These are phyloP conservation scores for Agrilus planipennis DNA, from an alignment of 1,140 invertebrate genomes.

Conservation along the genomic window DNA sequence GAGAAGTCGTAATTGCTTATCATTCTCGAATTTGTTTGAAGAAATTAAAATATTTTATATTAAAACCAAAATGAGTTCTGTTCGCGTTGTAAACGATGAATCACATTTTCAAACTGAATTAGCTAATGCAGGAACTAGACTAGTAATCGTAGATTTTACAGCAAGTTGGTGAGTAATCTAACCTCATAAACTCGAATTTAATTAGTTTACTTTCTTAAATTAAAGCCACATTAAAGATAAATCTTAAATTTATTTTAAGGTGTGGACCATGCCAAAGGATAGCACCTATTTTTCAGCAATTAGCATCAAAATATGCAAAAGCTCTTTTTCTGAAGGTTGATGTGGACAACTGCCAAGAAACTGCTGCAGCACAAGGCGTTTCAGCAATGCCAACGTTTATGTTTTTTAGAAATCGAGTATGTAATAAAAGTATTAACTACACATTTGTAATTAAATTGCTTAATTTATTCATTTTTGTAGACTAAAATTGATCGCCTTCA, in stretches of 20 bases:
- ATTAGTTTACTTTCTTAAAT: too few species aligned
- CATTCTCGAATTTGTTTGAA: too few species aligned
- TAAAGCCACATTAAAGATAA: too few species aligned
- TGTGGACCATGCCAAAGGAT: slow-evolving; percentile 92
- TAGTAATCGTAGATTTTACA: slow-evolving; percentile 92
- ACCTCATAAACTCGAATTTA: not conserved
- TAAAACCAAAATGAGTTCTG: slow-evolving; percentile 22
- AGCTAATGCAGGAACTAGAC: slow-evolving; percentile 62
- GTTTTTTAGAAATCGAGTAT: slow-evolving; percentile 78
- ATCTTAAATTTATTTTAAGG: slow-evolving; percentile 40
- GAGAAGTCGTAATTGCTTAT: too few species aligned
- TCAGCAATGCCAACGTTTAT: slow-evolving; percentile 97
- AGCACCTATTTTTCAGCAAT: slow-evolving; percentile 77
- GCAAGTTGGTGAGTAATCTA: slow-evolving; percentile 71
- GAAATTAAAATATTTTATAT: not conserved
- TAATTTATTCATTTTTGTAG: too few species aligned
- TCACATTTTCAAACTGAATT: slow-evolving; percentile 74
- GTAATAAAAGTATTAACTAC: not conserved
- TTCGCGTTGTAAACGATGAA: slow-evolving; percentile 53
- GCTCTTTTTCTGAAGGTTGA: slow-evolving; percentile 93
- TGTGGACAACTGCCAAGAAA: slow-evolving; percentile 79
- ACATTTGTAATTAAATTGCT: slow-evolving; percentile 9
- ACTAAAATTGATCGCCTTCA: slow-evolving; percentile 68
- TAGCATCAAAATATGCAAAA: slow-evolving; percentile 73
- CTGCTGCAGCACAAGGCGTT: slow-evolving; percentile 73